A percentile compares a stretch with the other conserved stretches of the same genome.
phyloP scores from a whole-genome alignment of 2,888 invertebrate species.

The Trachelus iudaicus region DNA sequence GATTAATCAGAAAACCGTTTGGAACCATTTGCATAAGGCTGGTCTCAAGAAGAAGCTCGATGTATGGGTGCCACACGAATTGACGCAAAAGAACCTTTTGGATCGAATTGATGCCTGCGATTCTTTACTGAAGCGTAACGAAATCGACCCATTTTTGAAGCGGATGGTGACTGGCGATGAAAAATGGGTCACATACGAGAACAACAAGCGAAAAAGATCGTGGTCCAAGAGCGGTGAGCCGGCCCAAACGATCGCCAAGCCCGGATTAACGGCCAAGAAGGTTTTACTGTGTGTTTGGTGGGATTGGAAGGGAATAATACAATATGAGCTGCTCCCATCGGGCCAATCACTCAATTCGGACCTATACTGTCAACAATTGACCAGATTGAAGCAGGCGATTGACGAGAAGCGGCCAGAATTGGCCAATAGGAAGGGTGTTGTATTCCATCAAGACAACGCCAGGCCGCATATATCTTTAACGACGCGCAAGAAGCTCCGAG shows the following conservation, averaged over 20 bases:
- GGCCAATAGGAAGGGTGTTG: too few relatives aligned
- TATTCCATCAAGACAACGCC: too few relatives aligned
- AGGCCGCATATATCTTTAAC: too few relatives aligned
- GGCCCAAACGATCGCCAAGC: slow-evolving; percentile 11
- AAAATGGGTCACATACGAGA: slow-evolving; percentile 30
- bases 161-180: slow-evolving; percentile 32
- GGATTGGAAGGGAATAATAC: too few relatives aligned
- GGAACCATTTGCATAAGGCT: slow-evolving; percentile 30
- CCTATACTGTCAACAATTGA: too few relatives aligned
- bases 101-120: slow-evolving; percentile 24
- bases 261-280: neutral
- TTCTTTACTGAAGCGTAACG: slow-evolving; percentile 26
- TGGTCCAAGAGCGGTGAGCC: slow-evolving; percentile 13
- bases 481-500: too few relatives aligned
- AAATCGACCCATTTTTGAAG: slow-evolving; percentile 36
- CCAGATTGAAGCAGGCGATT: too few relatives aligned
- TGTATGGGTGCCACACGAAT: slow-evolving; percentile 24
- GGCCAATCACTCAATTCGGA: too few relatives aligned
- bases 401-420: too few relatives aligned
- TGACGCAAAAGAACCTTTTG: slow-evolving; percentile 4
- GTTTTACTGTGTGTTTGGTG: too few relatives aligned
- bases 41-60: slow-evolving; percentile 27
- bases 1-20: slow-evolving; percentile 27
- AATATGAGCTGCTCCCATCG: too few relatives aligned
- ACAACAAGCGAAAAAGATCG: slow-evolving; percentile 21